phyloP scores from a whole-genome alignment of 2,888 invertebrate species.

The Cyrtodaria siliqua region DNA sequence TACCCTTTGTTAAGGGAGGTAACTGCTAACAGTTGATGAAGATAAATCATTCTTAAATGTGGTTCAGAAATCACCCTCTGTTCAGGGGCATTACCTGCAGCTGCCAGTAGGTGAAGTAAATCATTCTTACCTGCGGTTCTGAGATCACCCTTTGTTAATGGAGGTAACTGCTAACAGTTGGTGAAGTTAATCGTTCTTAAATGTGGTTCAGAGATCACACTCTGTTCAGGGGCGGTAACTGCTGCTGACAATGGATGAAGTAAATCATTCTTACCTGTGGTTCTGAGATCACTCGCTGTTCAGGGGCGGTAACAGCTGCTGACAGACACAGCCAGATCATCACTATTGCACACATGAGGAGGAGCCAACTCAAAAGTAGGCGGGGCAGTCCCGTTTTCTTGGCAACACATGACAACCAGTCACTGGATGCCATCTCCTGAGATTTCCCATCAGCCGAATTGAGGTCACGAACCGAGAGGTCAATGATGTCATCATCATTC shows the following conservation, averaged over 20 bases:
- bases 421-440: slow-evolving; percentile 51
- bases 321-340: slow-evolving; percentile 87
- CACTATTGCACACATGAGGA: slow-evolving; percentile 86
- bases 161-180: no score
- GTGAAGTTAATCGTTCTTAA: no score
- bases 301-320: slow-evolving; percentile 82
- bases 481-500: slow-evolving; percentile 61
- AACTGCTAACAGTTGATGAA: no score
- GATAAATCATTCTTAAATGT: slow-evolving; percentile 66
- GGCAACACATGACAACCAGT: slow-evolving; percentile 83
- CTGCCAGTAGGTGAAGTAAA: no score
- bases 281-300: slow-evolving; percentile 74
- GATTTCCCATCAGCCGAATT: slow-evolving; percentile 2
- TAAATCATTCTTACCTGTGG: slow-evolving; percentile 69
- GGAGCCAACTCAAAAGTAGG: slow-evolving; percentile 86
- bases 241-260: slow-evolving; percentile 84
- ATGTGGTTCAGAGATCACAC: no score
- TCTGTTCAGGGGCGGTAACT: no score
- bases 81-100: slow-evolving; percentile 83
- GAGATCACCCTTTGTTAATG: no score
- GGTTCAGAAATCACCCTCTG: slow-evolving; percentile 74
- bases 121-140: no score
- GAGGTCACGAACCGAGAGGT: slow-evolving; percentile 61
- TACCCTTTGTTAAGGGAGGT: no score
- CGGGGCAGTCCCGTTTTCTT: slow-evolving; percentile 87